Conservation (phyloP, 2,113 vertebrate genomes). For the Australoheros scitulus region DNA sequence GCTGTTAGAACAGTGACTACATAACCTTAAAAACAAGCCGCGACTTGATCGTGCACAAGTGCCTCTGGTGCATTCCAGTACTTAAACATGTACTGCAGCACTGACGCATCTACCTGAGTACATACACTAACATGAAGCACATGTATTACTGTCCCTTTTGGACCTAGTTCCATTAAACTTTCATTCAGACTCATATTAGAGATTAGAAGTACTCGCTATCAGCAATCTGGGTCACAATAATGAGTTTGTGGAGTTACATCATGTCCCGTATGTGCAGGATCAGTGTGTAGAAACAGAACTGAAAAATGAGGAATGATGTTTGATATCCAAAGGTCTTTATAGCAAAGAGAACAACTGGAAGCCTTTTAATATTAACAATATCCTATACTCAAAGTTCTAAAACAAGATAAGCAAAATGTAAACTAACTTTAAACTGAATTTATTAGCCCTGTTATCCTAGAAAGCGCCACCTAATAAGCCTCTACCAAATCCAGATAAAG, state of each 20-base stretch:
- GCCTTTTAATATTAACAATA: background rate
- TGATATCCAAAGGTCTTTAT: background rate
- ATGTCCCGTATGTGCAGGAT: constrained; percentile 59
- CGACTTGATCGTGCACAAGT: fast-evolving
- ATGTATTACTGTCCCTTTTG: background rate
- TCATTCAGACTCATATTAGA: constrained; percentile 42
- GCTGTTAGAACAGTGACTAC: background rate
- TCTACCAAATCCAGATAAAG: constrained; percentile 15
- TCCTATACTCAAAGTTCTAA: background rate
- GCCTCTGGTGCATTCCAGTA: background rate
- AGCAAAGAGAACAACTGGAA: background rate
- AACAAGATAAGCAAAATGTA: background rate
- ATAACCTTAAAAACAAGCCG: background rate
- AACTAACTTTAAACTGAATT: background rate
- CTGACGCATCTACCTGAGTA: background rate
- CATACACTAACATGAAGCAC: background rate
- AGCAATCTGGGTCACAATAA: constrained; percentile 67
- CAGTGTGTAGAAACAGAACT: background rate
- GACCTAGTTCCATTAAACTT: constrained; percentile 46
- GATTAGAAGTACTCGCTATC: constrained; percentile 59
- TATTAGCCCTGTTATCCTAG: background rate
- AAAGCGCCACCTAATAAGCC: background rate
- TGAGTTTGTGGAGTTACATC: constrained; percentile 57
- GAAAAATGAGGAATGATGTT: background rate
- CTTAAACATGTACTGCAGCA: background rate